Conservation (phyloP, 2,113 vertebrate genomes). For the Rhineura floridana region DNA sequence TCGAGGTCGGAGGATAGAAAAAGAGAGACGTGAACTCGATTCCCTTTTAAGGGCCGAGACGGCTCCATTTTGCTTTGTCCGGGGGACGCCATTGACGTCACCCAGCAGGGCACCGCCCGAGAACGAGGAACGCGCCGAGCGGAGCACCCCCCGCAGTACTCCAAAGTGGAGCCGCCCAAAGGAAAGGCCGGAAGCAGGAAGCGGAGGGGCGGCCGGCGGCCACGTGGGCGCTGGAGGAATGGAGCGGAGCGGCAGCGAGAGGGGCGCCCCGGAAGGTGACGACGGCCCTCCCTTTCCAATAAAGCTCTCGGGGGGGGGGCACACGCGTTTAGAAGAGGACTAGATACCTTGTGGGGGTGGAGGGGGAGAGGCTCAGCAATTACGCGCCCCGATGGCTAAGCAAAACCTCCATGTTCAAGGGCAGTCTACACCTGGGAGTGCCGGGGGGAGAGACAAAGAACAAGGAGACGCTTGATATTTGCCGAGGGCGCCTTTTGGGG, state of each 20-base stretch:
- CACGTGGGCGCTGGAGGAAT: neutral
- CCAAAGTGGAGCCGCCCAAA: neutral
- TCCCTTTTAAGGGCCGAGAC: neutral
- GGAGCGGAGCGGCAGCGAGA: neutral
- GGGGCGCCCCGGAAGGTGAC: neutral
- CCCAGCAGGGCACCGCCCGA: fast-evolving
- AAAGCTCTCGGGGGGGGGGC: neutral
- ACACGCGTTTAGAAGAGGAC: too few species aligned
- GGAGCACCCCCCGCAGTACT: neutral
- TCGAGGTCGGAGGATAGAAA: neutral
- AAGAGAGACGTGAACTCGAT: fast-evolving
- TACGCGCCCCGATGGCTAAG: neutral
- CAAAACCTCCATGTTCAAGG: neutral
- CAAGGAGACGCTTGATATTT: too few species aligned
- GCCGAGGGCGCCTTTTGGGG: too few species aligned
- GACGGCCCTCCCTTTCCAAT: too few species aligned
- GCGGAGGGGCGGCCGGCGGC: too few species aligned
- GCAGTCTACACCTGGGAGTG: neutral
- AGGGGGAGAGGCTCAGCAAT: neutral
- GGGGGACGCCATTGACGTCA: neutral
- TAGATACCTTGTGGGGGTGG: neutral
- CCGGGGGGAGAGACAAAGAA: too few species aligned
- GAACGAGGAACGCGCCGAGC: neutral
- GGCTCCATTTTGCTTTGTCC: neutral
- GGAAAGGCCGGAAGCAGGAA: neutral